Percentiles rank a stretch among this genome's conserved stretches.
These are phyloP conservation scores for Agrilus planipennis DNA, from an alignment of 1,140 invertebrate genomes.

Conservation along the genomic window DNA sequence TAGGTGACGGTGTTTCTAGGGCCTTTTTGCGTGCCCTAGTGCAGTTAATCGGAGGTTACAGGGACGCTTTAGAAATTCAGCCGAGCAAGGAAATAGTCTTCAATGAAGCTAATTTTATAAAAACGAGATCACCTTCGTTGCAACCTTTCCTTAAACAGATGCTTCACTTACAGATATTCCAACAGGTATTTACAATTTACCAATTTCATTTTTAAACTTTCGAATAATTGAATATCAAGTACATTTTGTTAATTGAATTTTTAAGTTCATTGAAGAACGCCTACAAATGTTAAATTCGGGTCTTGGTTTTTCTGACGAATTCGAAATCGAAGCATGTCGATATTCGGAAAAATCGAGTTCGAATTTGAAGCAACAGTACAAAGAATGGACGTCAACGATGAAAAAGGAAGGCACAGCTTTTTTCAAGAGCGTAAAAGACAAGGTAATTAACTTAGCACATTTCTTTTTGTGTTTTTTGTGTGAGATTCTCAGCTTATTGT, in stretches of 20 bases:
- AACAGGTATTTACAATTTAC: slow-evolving; percentile 50
- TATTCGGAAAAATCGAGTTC: slow-evolving; percentile 72
- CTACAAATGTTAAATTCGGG: slow-evolving; percentile 81
- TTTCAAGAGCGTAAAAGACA: slow-evolving; percentile 64
- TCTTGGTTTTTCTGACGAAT: slow-evolving; percentile 83
- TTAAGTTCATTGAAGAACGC: slow-evolving; percentile 84
- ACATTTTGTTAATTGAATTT: slow-evolving; percentile 1
- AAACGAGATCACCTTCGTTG: slow-evolving; percentile 64
- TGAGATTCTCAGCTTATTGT: slow-evolving; percentile 13
- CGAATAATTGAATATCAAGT: background rate
- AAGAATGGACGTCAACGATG: slow-evolving; percentile 48
- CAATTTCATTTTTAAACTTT: background rate
- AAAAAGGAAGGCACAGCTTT: slow-evolving; percentile 47
- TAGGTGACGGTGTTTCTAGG: slow-evolving; percentile 82
- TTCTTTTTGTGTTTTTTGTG: slow-evolving; percentile 9
- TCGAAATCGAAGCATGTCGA: slow-evolving; percentile 79
- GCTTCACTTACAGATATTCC: slow-evolving; percentile 88
- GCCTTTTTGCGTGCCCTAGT: slow-evolving; percentile 84
- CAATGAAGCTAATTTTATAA: slow-evolving; percentile 72
- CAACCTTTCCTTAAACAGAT: slow-evolving; percentile 84
- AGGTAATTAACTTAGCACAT: slow-evolving; percentile 36
- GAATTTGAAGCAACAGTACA: slow-evolving; percentile 67
- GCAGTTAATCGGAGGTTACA: slow-evolving; percentile 84
- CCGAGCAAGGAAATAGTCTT: slow-evolving; percentile 77
- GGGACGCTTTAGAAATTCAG: slow-evolving; percentile 75